A percentile compares a stretch with the other conserved stretches of the same genome.
Evolutionary conservation across 2,888 invertebrate genomes (phyloP).

Genomic region (Oxycera nigricornis): DNA sequence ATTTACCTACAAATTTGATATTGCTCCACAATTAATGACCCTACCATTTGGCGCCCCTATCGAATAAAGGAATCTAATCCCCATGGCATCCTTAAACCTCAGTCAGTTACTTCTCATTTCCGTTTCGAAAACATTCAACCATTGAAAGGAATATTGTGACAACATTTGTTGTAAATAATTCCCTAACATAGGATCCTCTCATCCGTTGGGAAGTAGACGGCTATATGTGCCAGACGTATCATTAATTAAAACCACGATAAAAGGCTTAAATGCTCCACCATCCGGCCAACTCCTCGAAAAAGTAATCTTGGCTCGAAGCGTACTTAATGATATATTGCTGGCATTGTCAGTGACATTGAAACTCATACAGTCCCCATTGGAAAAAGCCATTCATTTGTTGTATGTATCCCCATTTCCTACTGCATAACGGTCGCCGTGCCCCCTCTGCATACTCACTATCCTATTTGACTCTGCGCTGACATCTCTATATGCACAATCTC

Average conservation of each 20-base stretch:
- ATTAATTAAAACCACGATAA: not conserved
- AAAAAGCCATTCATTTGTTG: not conserved
- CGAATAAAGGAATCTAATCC: too few relatives aligned
- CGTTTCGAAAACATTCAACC: too few relatives aligned
- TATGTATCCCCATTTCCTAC: not conserved
- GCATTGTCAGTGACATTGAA: constrained; percentile 10
- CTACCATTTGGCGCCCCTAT: too few relatives aligned
- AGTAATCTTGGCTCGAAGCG: not conserved
- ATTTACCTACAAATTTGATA: too few relatives aligned
- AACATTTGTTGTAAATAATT: not conserved
- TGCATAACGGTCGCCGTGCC: too few relatives aligned
- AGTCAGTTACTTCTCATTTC: too few relatives aligned
- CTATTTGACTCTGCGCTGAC: not conserved
- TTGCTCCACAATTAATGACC: too few relatives aligned
- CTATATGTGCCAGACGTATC: too few relatives aligned
- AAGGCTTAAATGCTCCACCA: not conserved
- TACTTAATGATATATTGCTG: not conserved
- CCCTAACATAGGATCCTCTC: not conserved
- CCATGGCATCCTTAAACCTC: too few relatives aligned
- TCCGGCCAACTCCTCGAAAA: not conserved
- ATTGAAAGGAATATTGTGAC: not conserved
- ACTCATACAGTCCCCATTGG: not conserved
- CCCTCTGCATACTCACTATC: not conserved
- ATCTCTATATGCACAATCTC: not conserved
- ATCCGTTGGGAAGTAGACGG: not conserved